phyloP scores from a whole-genome alignment of 2,797 vertebrate genomes.

The Oceanodroma leucorhoa region DNA sequence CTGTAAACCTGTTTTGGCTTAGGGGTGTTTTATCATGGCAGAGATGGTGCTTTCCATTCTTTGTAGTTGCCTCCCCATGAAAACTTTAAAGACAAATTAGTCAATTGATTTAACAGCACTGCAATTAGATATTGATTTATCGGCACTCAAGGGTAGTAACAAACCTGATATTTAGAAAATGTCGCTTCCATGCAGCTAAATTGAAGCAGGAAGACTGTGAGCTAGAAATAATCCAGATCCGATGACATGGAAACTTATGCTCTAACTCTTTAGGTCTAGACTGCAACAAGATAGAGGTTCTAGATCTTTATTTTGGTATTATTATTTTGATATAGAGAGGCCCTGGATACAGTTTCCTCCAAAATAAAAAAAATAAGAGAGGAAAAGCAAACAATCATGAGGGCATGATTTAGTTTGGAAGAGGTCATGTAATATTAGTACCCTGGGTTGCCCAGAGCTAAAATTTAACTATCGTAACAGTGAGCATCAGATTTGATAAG shows the following conservation, averaged over 20 bases:
- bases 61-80: background rate
- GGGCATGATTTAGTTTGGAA: conserved; percentile 21
- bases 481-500: conserved; percentile 18
- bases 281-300: background rate
- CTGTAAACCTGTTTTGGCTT: background rate
- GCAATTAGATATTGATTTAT: conserved; percentile 15
- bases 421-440: conserved; percentile 17
- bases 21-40: background rate
- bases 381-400: conserved; percentile 26
- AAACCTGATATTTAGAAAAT: background rate
- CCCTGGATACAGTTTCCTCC: background rate
- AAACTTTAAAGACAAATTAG: background rate
- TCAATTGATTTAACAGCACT: background rate
- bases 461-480: conserved; percentile 46
- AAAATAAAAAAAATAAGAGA: background rate
- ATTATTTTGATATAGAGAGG: background rate
- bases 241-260: background rate
- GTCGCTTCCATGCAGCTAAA: background rate
- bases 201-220: background rate
- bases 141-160: background rate
- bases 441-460: background rate
- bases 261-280: background rate
- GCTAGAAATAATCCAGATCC: background rate
- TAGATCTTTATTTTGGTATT: background rate
- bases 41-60: background rate